phyloP scores from a whole-genome alignment of 2,888 invertebrate genomes.

The Escarpia spicata region DNA sequence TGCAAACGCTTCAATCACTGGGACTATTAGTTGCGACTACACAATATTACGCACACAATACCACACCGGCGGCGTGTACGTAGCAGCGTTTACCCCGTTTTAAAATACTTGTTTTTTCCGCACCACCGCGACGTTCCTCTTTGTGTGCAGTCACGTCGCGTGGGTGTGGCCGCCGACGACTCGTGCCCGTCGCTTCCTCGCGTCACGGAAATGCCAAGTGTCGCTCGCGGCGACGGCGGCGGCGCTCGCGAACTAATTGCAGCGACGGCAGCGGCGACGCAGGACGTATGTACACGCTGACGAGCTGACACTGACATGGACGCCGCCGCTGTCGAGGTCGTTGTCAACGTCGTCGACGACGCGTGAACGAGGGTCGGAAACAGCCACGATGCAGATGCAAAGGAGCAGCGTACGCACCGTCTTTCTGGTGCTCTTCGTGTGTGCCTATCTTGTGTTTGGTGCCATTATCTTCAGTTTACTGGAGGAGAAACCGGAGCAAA shows the following conservation, averaged over 20 bases:
- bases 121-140: neutral
- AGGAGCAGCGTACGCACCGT: conserved; percentile 70
- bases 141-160: neutral
- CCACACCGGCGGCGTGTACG: neutral
- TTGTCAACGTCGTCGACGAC: neutral
- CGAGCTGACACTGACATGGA: neutral
- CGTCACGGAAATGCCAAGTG: neutral
- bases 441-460: conserved; percentile 74
- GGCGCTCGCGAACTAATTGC: neutral
- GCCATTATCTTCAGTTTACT: conserved; percentile 76
- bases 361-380: neutral
- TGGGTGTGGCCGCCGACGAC: neutral
- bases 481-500: conserved; percentile 73
- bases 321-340: neutral
- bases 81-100: neutral
- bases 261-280: conserved; percentile 6
- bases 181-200: neutral
- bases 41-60: neutral
- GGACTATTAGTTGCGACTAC: neutral
- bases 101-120: neutral
- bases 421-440: conserved; percentile 70
- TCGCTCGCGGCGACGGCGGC: neutral
- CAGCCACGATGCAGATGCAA: conserved; percentile 43
- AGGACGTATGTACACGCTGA: neutral
- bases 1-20: neutral